These are phyloP conservation scores for Drosophila acutilabella DNA, from an alignment of 2,888 invertebrate species.

Conservation along the genomic window DNA sequence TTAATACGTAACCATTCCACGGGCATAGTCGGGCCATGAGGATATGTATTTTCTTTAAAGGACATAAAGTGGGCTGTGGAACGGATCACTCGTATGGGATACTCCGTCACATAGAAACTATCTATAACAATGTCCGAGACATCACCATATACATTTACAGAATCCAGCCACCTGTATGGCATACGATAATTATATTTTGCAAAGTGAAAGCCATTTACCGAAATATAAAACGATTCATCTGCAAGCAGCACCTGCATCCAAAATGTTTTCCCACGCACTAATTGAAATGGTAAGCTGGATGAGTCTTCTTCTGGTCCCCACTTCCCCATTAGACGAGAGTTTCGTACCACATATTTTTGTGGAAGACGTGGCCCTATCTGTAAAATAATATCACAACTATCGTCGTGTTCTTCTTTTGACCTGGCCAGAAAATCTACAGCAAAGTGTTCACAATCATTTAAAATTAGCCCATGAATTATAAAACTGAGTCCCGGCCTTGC, in stretches of 20 bases:
- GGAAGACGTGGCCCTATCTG: conserved; percentile 92
- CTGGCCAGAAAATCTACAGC: conserved; percentile 52
- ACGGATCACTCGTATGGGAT: conserved; percentile 68
- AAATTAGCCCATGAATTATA: conserved; percentile 61
- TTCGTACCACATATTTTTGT: conserved; percentile 91
- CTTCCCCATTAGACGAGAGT: conserved; percentile 87
- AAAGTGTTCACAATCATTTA: conserved; percentile 61
- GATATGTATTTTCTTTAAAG: not conserved
- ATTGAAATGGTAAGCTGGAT: conserved; percentile 84
- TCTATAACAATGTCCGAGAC: conserved; percentile 87
- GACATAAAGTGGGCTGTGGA: conserved; percentile 36
- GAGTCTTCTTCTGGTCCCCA: conserved; percentile 92
- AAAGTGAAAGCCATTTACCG: conserved; percentile 90
- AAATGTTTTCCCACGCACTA: conserved; percentile 75
- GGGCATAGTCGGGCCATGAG: conserved; percentile 4
- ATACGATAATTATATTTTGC: conserved; percentile 89
- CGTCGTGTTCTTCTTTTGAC: not conserved
- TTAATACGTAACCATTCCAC: conserved; percentile 26
- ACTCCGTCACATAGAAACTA: conserved; percentile 70
- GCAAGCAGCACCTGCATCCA: conserved; percentile 87
- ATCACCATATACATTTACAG: conserved; percentile 87
- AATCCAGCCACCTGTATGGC: conserved; percentile 86
- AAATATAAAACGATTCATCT: conserved; percentile 87
- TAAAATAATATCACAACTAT: conserved; percentile 87
- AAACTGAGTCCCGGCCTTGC: conserved; percentile 61